These are phyloP conservation scores for Salvator merianae DNA, from an alignment of 2,113 vertebrate species.

Conservation along the genomic window DNA sequence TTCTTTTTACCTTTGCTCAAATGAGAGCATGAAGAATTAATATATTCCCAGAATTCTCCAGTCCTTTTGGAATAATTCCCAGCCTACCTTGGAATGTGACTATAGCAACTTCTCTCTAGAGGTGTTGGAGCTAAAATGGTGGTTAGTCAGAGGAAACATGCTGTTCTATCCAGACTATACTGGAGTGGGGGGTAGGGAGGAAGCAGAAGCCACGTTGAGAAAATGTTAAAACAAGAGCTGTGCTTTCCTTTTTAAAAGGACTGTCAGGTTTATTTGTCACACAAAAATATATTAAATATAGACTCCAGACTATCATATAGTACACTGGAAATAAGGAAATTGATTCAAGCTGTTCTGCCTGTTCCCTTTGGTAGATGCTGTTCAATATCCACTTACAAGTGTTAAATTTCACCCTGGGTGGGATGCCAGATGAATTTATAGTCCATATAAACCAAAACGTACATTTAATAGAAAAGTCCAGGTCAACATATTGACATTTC, in stretches of 20 bases:
- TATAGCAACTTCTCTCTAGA: slow-evolving; percentile 6
- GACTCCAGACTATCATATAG: background rate
- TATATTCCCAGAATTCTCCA: background rate
- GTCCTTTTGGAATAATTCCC: background rate
- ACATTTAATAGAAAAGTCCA: slow-evolving; percentile 31
- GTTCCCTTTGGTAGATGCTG: slow-evolving; percentile 1
- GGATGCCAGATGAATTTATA: slow-evolving; percentile 31
- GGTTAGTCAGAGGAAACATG: slow-evolving; percentile 19
- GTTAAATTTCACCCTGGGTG: slow-evolving; percentile 43
- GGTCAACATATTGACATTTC: slow-evolving; percentile 24
- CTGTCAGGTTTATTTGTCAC: slow-evolving; percentile 21
- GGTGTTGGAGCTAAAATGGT: background rate
- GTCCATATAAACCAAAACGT: slow-evolving; percentile 12
- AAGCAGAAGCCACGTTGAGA: background rate
- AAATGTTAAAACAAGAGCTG: slow-evolving; percentile 4
- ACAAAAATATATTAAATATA: slow-evolving; percentile 28
- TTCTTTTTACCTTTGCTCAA: background rate
- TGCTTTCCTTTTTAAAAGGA: background rate
- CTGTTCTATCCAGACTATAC: background rate
- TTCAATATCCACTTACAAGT: slow-evolving; percentile 26
- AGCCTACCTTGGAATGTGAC: background rate
- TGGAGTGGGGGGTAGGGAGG: background rate
- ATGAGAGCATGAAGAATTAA: background rate
- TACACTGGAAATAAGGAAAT: slow-evolving; percentile 34
- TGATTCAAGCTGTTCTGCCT: background rate